Conservation (phyloP, 1,140 invertebrate species). For the Ephestia elutella region DNA sequence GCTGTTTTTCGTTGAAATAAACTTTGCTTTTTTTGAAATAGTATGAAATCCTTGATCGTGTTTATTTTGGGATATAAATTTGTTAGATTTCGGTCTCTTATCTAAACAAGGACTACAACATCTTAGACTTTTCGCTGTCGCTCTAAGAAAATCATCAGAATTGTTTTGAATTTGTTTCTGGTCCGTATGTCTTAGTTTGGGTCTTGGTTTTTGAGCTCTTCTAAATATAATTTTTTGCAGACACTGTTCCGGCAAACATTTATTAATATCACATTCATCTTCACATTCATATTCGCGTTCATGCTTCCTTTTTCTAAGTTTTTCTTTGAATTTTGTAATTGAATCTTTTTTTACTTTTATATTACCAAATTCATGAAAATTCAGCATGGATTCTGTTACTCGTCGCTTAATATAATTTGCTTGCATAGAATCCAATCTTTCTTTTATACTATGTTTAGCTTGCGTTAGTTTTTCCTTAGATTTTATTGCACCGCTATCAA, state of each 20-base stretch:
- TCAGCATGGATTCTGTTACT: background rate
- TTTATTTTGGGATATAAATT: background rate
- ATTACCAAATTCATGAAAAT: conserved; percentile 14
- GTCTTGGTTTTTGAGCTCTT: conserved; percentile 13
- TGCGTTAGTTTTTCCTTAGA: background rate
- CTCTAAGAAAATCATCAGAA: background rate
- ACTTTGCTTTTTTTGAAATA: background rate
- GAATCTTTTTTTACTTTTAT: conserved; percentile 39
- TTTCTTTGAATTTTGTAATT: conserved; percentile 34
- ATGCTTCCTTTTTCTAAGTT: conserved; percentile 24
- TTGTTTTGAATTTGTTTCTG: background rate
- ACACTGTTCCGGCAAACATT: conserved; percentile 34
- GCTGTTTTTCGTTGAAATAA: background rate
- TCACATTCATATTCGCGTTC: conserved; percentile 28
- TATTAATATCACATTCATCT: conserved; percentile 20
- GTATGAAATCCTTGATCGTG: background rate
- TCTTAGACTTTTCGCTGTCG: background rate
- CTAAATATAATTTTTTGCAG: conserved; percentile 25
- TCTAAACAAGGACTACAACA: background rate
- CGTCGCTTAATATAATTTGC: background rate
- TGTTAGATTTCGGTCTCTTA: background rate
- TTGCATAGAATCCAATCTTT: background rate
- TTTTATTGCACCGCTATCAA: background rate
- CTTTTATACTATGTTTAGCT: background rate
- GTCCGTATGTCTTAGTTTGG: background rate